Conservation (phyloP, 2,888 invertebrate species). For the Sinhomidia bicolor region DNA sequence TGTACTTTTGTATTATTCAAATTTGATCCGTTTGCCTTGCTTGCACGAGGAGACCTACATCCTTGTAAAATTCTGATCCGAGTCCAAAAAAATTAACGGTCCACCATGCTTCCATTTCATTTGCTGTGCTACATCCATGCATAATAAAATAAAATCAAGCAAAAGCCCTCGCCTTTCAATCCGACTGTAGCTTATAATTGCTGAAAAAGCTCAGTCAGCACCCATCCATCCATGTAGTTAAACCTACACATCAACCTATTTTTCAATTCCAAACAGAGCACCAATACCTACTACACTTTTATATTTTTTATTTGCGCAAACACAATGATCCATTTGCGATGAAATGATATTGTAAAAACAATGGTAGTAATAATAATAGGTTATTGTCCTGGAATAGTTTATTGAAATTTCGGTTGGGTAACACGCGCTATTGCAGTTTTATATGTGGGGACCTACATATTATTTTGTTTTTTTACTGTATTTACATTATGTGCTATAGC, state of each 20-base stretch:
- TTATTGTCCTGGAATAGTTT: conserved; percentile 54
- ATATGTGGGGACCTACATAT: background rate
- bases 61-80: conserved; percentile 65
- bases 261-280: conserved; percentile 11
- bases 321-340: conserved; percentile 32
- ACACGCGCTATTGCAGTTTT: background rate
- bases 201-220: conserved; percentile 15
- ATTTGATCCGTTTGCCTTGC: conserved; percentile 46
- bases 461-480: too few species aligned
- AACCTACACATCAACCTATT: conserved; percentile 17
- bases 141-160: conserved; percentile 45
- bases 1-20: conserved; percentile 49
- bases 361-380: conserved; percentile 23
- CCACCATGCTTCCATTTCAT: conserved; percentile 56
- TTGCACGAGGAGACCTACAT: conserved; percentile 62
- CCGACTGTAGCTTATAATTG: background rate
- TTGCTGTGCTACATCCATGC: conserved; percentile 49
- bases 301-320: background rate
- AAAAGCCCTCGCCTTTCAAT: conserved; percentile 6
- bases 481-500: background rate
- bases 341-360: conserved; percentile 6
- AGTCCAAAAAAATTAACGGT: conserved; percentile 67
- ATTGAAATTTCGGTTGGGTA: background rate
- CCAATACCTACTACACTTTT: background rate
- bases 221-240: background rate